These are phyloP conservation scores for Euwallacea similis DNA, from an alignment of 1,140 invertebrate genomes.

Conservation along the genomic window DNA sequence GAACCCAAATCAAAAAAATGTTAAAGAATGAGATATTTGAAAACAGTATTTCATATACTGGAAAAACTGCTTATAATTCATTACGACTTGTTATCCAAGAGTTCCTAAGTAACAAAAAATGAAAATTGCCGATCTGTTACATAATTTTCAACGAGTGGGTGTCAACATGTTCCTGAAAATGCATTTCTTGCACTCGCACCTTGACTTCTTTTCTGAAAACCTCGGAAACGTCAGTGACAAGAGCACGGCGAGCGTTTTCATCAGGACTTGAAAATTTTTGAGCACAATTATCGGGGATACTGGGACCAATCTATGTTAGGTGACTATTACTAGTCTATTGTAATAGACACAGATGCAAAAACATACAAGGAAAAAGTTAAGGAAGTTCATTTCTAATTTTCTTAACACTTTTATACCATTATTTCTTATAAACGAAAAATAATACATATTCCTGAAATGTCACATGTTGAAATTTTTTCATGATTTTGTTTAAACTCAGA, in stretches of 20 bases:
- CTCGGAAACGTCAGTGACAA: constrained; percentile 17
- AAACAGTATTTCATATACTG: constrained; percentile 7
- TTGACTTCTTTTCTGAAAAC: constrained; percentile 28
- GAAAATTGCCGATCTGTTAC: constrained; percentile 38
- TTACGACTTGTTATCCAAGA: constrained; percentile 27
- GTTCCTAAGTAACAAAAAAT: constrained; percentile 43
- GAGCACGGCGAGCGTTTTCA: constrained; percentile 25
- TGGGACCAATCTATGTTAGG: constrained; percentile 4
- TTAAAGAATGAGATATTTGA: constrained; percentile 15
- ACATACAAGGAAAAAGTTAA: constrained; percentile 4
- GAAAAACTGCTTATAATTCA: constrained; percentile 25
- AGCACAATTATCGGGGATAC: background rate
- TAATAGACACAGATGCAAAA: constrained; percentile 6
- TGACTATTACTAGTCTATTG: constrained; percentile 16
- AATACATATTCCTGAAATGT: too few species aligned
- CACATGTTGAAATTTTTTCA: too few species aligned
- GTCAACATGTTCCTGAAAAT: constrained; percentile 25
- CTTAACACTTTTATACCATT: too few species aligned
- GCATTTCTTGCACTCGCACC: constrained; percentile 26
- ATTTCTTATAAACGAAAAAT: too few species aligned
- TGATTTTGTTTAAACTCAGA: too few species aligned
- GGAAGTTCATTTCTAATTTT: background rate
- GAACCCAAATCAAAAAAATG: constrained; percentile 31
- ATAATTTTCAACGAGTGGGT: constrained; percentile 24
- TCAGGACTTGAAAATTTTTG: constrained; percentile 11